Base-by-base conservation (phyloP, 1,140 invertebrate genomes). In the Scaptodrosophila lebanonensis region DNA sequence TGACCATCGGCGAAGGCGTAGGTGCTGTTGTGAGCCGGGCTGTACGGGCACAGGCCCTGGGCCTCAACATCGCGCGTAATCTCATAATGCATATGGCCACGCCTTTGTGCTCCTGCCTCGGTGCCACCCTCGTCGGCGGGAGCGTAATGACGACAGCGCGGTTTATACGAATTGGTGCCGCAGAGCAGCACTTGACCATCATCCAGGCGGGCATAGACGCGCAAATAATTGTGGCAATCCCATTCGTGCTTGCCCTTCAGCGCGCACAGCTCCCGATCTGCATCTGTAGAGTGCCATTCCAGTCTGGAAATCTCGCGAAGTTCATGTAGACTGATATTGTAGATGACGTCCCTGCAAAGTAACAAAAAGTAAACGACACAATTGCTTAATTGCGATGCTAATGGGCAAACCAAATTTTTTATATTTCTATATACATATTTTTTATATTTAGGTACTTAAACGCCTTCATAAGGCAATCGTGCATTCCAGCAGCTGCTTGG, bases 121-220 rank as follows among this genome's bases (percentile, higher is more conserved):
- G 59, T 54, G 7, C 50, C 25, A 15, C 70, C 13, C 29, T 43
- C 32, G 1, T 79, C 73, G 12, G 50, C 35, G 30, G 51, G 61
- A 4, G 65, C 54, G 47, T 86, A 86, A 39, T 84, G 90, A 43
- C 97, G 90, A 88, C 97, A 99, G 42, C 92, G 91, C 1, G 97
- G 97, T 84, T 97, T 98, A 89, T 95, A 99, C 3, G 97, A 96
- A 88, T 99, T 98, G 17, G 98, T 99, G 12, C 98, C 98, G 88
- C 98, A 99, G 33, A 98, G 92, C 43, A 97, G 89, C 16, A 97
- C 89, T 54, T 92, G 91, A 6, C 93, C 92, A 56, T 95, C 91
- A 83, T 82, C 90, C 8, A 87, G 92, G 3, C 88, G 83, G 3
- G 88, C 88, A 66, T 97, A 91, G 13, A 99, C 95, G 53, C 97